Base-by-base conservation (phyloP, 2,888 invertebrate species). In the Corbicula japonica region DNA sequence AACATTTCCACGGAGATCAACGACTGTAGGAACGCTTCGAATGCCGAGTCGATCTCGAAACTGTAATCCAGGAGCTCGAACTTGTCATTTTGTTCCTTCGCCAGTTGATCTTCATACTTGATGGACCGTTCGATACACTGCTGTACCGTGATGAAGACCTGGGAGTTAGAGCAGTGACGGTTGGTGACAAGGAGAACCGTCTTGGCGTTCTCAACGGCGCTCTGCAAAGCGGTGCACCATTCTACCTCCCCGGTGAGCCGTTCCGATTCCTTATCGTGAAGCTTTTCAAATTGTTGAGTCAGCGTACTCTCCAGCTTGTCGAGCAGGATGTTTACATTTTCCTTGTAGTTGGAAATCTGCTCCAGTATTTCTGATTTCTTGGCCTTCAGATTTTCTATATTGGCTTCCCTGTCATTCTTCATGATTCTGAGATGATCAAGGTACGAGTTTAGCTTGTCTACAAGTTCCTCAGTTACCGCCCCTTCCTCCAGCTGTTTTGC, bases 401-500 rank as follows among this genome's bases (percentile, higher is more conserved):
- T 80, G 12, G 44, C 50, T 52, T 80, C 80, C 10, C 83, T 48
- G 66, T 80, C 79, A n/a, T 48, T 54, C 30, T 72, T 68, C 76
- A 83, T 69, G 18, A 60, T 62, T 66, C 72, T 80, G 56, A 80
- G 60, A 46, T 83, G 83, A 18, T 83, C 80, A 18, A 80, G 48
- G 54, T 80, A 83, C 2, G 80, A 80, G 46, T 83, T 77, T 2
- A 83, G 72, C 56, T 80, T 83, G 54, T 83, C 80, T 1, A 83
- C 78, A 0, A 83, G 66, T 38, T 83, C 83, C 46, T 83, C 83
- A 1, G 77, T 83, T 3, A 83, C 80, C 1, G 80, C 77, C 18
- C 78, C 80, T 56, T 83, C 83, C 54, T 83, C 83, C 21, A 83
- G 63, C 56, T 83, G 77, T 50, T 83, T 83, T 15, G 83, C 77